Base-by-base conservation (phyloP, 2,888 invertebrate species). In the Quadriops clusia region DNA sequence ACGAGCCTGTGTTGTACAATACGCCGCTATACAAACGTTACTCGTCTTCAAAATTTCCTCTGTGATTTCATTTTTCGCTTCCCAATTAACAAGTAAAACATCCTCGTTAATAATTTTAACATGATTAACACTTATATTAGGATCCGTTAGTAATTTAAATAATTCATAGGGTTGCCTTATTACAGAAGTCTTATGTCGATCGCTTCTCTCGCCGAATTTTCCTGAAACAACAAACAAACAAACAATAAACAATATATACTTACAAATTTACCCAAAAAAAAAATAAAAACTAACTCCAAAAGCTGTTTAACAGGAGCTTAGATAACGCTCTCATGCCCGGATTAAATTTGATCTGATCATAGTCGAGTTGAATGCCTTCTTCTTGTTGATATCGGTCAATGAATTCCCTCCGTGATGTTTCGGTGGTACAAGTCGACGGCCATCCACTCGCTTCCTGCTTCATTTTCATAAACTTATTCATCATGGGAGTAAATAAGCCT, bases 401-500 rank as follows among this genome's bases (percentile, higher is more conserved):
- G 13, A 41, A 47, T 3, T 13, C 9, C 1, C 30, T 23, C 25
- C 23, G 37, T 5, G 36, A 24, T 6, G 30, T 36, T n/a, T 34
- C 36, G 5, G 35, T 36, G 1, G 12, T 14, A 31, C 41, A 43
- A 13, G 30, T 28, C n/a, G 3, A 9, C 0, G 44, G 44, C 41
- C 39, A 48, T 1, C 44, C 45, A 12, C 25, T 34, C 2, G 41
- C 32, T 29, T 49, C 40, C 23, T 40, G 39, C 34, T 47, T 45
- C 0, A 44, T 39, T 36, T 49, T 47, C 7, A 47, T 16, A 28
- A 45, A 47, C 3, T 26, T 40, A 17, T 53, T 43, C 2, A 51
- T 41, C 30, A 50, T 52, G 3, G 35, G 37, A 4, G 42, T 23
- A 39, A 54, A 53, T 10, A 51, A 30, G 6, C 47, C 45, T 1